A percentile compares a stretch with the other conserved stretches of the same genome.
phyloP scores from a whole-genome alignment of 37 sponge, comb jelly and placozoan genomes.

The Aplysina aerophoba region DNA sequence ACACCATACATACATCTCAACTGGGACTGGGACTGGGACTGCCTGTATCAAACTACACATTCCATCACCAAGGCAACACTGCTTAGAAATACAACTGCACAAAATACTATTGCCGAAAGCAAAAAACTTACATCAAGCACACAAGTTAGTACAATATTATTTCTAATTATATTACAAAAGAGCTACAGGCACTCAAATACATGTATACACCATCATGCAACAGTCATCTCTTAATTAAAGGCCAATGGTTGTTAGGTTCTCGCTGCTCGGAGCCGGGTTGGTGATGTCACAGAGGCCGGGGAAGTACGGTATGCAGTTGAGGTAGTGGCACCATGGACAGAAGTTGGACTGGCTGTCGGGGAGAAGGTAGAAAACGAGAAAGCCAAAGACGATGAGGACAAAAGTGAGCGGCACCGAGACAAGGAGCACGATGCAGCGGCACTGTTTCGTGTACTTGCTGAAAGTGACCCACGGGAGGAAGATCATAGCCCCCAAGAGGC shows the following conservation, averaged over 20 bases:
- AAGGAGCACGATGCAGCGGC: slow-evolving; percentile 80
- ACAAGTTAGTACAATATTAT: too few species aligned
- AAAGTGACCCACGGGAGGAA: slow-evolving; percentile 98
- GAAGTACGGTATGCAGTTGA: slow-evolving; percentile 91
- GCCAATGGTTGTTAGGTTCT: slow-evolving; percentile 16
- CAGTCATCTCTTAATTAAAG: too few species aligned
- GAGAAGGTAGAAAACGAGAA: slow-evolving; percentile 88
- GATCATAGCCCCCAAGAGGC: slow-evolving; percentile 81
- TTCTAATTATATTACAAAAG: too few species aligned
- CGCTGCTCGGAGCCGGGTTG: slow-evolving; percentile 51
- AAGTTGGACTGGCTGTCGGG: slow-evolving; percentile 68
- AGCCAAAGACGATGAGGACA: slow-evolving; percentile 68
- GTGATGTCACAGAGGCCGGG: slow-evolving; percentile 66
- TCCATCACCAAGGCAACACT: too few species aligned
- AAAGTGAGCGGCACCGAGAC: slow-evolving; percentile 76
- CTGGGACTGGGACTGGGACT: too few species aligned
- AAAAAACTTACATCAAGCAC: too few species aligned
- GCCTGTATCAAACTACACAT: too few species aligned
- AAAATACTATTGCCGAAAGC: too few species aligned
- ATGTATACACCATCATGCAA: too few species aligned
- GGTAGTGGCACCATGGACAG: slow-evolving; percentile 85
- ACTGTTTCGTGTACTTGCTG: slow-evolving; percentile 75
- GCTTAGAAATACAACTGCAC: too few species aligned
- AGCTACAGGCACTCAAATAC: too few species aligned
- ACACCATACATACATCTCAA: too few species aligned